Evolutionary conservation across 2,113 vertebrate genomes (phyloP), one percentile per base, ranked within the genome.

Genomic region (Pedionomus torquatus): DNA sequence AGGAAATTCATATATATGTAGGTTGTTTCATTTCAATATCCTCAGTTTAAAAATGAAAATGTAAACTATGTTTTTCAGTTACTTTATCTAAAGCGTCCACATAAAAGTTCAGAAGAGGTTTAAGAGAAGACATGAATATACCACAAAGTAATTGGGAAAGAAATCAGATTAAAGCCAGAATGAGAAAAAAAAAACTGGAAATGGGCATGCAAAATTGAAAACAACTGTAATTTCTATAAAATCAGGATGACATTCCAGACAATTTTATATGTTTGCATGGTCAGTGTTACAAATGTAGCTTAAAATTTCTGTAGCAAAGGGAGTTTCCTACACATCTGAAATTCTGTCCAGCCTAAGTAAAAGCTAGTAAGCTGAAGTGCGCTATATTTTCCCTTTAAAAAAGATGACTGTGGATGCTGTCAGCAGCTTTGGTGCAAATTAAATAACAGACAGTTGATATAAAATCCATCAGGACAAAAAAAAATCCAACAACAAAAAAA

Each of bases 181-280:
- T 90, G 69, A 77, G 31, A 5, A 23, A 64, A 66, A 66, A 79
- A 58, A 90, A 55, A 18, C 37, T 71, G 63, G 81, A 90, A 95
- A 81, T 82, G 82, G 57, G 95, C 78, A 89, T 93, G 89, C 80
- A 65, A 86, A 97, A 97, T 89, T 69, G 64, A 95, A 97, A 97
- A 79, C 89, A 83, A 96, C 58, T 97, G 17, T 92, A 92, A 91
- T 97, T 97, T 87, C 93, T 90, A 84, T 94, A 82, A 96, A 97
- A 95, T 91, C 89, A 97, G 82, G 70, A 82, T 96, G 87, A 97
- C 97, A 97, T 90, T 95, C 93, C 90, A 83, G 96, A 96, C 89
- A 92, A 89, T 95, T 96, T 89, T 89, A 79, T 57, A 93, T 76
- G 81, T 85, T 96, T 97, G 28, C 71, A 58, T 83, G 91, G 90